Conservation (phyloP, 1,140 invertebrate species). For the Rhyzopertha dominica region DNA sequence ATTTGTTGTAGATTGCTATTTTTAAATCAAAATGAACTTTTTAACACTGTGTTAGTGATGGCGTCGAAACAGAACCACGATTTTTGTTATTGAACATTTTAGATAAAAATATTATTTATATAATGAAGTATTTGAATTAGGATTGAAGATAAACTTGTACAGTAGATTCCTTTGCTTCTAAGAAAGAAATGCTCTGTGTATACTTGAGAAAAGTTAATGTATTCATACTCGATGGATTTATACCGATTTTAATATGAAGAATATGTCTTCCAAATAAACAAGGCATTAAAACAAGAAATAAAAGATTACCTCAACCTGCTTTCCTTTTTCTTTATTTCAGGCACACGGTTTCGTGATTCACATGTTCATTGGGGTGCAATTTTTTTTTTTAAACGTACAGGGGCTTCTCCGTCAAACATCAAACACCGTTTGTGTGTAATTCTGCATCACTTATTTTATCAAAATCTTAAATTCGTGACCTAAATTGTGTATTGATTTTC, state of each 20-base stretch:
- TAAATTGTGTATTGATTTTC: too few relatives aligned
- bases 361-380: too few relatives aligned
- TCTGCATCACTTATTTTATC: too few relatives aligned
- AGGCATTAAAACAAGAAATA: constrained; percentile 40
- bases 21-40: constrained; percentile 13
- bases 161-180: constrained; percentile 28
- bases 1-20: constrained; percentile 6
- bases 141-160: constrained; percentile 31
- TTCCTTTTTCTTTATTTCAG: too few relatives aligned
- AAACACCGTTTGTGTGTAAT: too few relatives aligned
- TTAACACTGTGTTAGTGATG: constrained; percentile 6
- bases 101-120: constrained; percentile 3
- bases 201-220: constrained; percentile 31
- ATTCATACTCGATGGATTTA: constrained; percentile 42
- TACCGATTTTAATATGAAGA: constrained; percentile 42
- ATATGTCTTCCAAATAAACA: constrained; percentile 46
- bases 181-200: constrained; percentile 31
- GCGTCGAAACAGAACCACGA: constrained; percentile 9
- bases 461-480: too few relatives aligned
- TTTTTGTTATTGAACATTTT: constrained; percentile 6
- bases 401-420: too few relatives aligned
- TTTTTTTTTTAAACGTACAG: too few relatives aligned
- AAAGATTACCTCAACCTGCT: too few relatives aligned
- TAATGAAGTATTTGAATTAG: constrained; percentile 9
- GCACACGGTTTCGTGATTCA: too few relatives aligned